Base-by-base conservation (phyloP, 2,113 vertebrate genomes). In the Psilopsiagon aymara region DNA sequence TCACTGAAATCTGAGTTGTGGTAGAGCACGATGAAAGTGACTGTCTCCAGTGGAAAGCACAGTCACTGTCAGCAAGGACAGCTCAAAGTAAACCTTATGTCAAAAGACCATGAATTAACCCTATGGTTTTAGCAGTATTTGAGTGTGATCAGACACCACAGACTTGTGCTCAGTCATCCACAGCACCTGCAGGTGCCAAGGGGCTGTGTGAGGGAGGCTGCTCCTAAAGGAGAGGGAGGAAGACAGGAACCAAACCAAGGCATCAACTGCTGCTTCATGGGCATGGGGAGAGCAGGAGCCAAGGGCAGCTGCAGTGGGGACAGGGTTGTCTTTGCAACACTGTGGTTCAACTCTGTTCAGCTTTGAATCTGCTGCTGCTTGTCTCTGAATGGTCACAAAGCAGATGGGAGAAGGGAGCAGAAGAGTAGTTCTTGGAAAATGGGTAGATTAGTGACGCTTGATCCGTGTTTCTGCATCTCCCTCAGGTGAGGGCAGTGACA, bases 271-370 rank as follows among this genome's bases (percentile, higher is more conserved):
- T 79, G 79, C 93, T 27, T 10, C 1, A 0, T 23, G 41, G 46
- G 24, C 47, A 11, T 11, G 15, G 85, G 57, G 64, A 37, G 25
- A 62, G 39, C 0, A 0, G 68, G 59, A 68, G 33, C 31, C 0
- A 0, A 77, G 35, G 64, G 77, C 77, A 66, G 76, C 9, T 1
- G 2, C 35, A 24, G 16, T 3, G 3, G 9, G 51, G 18, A 57
- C 16, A 15, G 51, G 28, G 13, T 46, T 85, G 52, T 25, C 62
- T 82, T 75, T 90, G 44, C 49, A 39, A 23, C 14, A 15, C 20
- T 0, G 0, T 2, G 5, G 35, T 39, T 33, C 63, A 20, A 33
- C 35, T 47, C 13, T 52, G 44, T n/a, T 31, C n/a, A 19, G 17
- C 46, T 74, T 78, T 78, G 46, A 67, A 46, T 59, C 7, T 0